phyloP scores from a whole-genome alignment of 2,888 invertebrate genomes.

The Smittia aterrima region DNA sequence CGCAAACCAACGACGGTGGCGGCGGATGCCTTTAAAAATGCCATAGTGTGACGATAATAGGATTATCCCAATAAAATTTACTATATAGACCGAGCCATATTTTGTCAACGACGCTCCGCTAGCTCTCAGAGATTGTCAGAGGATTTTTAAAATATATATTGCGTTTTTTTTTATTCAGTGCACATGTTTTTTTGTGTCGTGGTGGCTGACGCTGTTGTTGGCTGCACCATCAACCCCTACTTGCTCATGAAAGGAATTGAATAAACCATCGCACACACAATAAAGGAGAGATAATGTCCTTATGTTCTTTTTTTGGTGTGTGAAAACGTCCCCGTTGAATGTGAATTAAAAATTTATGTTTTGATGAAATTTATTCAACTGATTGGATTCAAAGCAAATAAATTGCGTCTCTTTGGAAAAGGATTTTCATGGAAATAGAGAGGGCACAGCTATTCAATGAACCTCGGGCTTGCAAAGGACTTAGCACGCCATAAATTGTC shows the following conservation, averaged over 20 bases:
- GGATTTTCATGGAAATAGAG: not conserved
- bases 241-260: not conserved
- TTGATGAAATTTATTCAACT: conserved; percentile 33
- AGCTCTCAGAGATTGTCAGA: not conserved
- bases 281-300: conserved; percentile 38
- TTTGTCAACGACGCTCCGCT: conserved; percentile 16
- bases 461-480: not conserved
- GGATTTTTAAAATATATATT: not conserved
- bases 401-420: not conserved
- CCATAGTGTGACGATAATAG: conserved; percentile 27
- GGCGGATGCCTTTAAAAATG: not conserved
- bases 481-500: conserved; percentile 19
- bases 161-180: not conserved
- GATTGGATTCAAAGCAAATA: conserved; percentile 32
- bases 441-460: not conserved
- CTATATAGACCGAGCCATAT: conserved; percentile 21
- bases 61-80: conserved; percentile 35
- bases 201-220: not conserved
- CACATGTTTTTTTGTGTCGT: conserved; percentile 18
- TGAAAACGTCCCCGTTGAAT: not conserved
- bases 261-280: conserved; percentile 9
- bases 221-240: not conserved
- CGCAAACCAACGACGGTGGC: not conserved
- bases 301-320: conserved; percentile 30
- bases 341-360: conserved; percentile 38